A percentile compares a stretch with the other conserved stretches of the same genome.
Conservation (phyloP, 2,888 invertebrate genomes). For the Drosophila cognata region DNA sequence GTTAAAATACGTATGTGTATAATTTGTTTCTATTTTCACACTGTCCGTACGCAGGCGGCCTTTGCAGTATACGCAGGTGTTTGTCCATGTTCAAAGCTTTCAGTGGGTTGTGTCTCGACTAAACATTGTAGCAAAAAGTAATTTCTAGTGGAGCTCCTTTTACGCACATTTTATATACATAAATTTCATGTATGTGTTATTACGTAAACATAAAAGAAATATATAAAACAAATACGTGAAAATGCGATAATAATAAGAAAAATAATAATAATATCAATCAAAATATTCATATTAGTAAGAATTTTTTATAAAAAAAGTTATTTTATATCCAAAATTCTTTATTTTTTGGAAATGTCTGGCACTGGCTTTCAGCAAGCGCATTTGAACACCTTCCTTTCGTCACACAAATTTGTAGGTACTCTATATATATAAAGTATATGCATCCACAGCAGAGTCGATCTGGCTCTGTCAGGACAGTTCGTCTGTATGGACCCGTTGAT, state of each 20-base stretch:
- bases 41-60: background rate
- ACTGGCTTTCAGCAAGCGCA: too few relatives aligned
- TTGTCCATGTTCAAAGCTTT: constrained; percentile 25
- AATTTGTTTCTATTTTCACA: background rate
- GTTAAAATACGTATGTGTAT: background rate
- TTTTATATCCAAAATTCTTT: background rate
- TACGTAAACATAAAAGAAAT: background rate
- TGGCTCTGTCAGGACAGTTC: background rate
- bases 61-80: background rate
- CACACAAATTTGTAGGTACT: too few relatives aligned
- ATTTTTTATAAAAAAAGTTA: background rate
- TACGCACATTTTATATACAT: background rate
- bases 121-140: background rate
- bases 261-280: background rate
- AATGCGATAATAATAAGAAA: background rate
- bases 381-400: too few relatives aligned
- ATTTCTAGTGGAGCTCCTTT: background rate
- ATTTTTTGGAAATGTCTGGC: background rate
- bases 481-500: background rate
- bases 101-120: constrained; percentile 6
- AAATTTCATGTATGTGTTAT: background rate
- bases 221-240: background rate
- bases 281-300: background rate
- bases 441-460: too few relatives aligned
- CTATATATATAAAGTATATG: background rate